Evolutionary conservation across 2,888 invertebrate genomes (phyloP).

Genomic region (Scrobipalpa costella): DNA sequence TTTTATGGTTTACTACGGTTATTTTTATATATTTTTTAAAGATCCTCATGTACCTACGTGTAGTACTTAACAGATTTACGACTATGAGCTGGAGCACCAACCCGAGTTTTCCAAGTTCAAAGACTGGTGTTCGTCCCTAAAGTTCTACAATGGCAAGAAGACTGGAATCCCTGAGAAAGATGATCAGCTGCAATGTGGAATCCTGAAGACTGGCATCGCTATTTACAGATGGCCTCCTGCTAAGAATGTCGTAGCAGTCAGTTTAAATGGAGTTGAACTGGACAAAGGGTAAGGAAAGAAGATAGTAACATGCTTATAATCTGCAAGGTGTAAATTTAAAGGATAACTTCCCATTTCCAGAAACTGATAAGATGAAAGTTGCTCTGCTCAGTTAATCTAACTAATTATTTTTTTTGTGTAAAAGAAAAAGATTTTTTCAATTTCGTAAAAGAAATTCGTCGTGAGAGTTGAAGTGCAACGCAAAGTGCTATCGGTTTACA

Average conservation of each 20-base stretch:
- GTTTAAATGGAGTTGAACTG: conserved; percentile 76
- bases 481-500: too few species aligned
- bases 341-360: too few species aligned
- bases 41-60: neutral
- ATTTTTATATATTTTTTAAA: neutral
- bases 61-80: conserved; percentile 83
- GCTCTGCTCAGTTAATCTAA: too few species aligned
- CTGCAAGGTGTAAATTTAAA: too few species aligned
- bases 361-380: too few species aligned
- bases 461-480: too few species aligned
- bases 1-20: too few species aligned
- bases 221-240: conserved; percentile 87
- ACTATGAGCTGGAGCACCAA: conserved; percentile 85
- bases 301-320: too few species aligned
- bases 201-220: conserved; percentile 62
- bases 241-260: conserved; percentile 72
- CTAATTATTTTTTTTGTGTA: too few species aligned
- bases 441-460: too few species aligned
- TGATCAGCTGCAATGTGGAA: conserved; percentile 57
- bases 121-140: conserved; percentile 84
- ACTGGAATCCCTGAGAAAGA: conserved; percentile 67
- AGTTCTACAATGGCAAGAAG: conserved; percentile 82
- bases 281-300: conserved; percentile 75
- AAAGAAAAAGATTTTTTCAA: too few species aligned
- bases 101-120: conserved; percentile 84